A percentile compares a stretch with the other conserved stretches of the same genome.
Evolutionary conservation across 2,888 invertebrate species (phyloP).

Genomic region (Anarsia innoxiella): DNA sequence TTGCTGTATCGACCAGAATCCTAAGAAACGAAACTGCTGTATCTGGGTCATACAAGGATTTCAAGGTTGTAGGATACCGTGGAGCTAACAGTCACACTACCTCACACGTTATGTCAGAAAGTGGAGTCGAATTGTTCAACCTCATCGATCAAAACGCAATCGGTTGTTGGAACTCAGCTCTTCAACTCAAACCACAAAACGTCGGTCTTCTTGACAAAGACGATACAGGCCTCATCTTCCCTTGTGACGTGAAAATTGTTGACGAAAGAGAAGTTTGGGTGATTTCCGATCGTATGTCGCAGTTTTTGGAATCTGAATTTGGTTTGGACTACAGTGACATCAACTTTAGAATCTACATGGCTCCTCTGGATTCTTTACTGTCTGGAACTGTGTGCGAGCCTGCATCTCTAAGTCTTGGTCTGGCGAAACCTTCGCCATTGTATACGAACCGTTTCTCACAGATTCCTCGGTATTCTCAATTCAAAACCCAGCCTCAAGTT

Average conservation of each 20-base stretch:
- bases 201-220: slow-evolving; percentile 83
- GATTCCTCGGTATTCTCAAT: no score
- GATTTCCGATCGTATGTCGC: slow-evolving; percentile 88
- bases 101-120: slow-evolving; percentile 82
- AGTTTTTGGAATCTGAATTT: slow-evolving; percentile 78
- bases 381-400: slow-evolving; percentile 83
- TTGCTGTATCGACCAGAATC: slow-evolving; percentile 84
- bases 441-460: no score
- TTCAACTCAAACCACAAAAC: slow-evolving; percentile 79
- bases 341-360: slow-evolving; percentile 85
- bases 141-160: slow-evolving; percentile 87
- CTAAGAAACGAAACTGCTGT: slow-evolving; percentile 81
- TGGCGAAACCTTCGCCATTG: no score
- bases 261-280: slow-evolving; percentile 84
- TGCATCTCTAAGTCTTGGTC: no score
- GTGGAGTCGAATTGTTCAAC: slow-evolving; percentile 84
- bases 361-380: slow-evolving; percentile 78
- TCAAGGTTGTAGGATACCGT: slow-evolving; percentile 78
- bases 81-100: slow-evolving; percentile 82
- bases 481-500: no score
- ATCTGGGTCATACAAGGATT: slow-evolving; percentile 81
- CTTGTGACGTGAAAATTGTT: slow-evolving; percentile 86
- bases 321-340: slow-evolving; percentile 81
- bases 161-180: slow-evolving; percentile 86
- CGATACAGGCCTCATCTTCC: slow-evolving; percentile 84